Evolutionary conservation across 1,140 invertebrate genomes (phyloP), one percentile per base, ranked within the genome.

Genomic region (Drosophila tsacasi): DNA sequence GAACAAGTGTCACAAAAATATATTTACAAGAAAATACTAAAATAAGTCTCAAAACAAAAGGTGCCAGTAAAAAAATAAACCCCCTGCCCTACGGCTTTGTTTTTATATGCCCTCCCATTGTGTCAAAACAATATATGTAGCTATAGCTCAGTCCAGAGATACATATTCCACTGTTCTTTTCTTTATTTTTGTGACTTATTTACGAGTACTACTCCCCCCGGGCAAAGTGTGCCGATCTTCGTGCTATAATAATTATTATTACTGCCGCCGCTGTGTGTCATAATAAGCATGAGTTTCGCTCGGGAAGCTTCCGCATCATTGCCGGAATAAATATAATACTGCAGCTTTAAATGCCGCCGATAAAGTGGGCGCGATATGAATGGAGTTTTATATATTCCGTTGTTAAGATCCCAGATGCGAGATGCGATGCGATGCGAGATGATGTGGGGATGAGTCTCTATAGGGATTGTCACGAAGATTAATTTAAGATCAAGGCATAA

Each of bases 211-310:
- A 61, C 72, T 55, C 66, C 60, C 60, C 50, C n/a, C 67, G 55
- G 58, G 76, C 63, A 77, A 77, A 76, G 75, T 77, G 75, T 77
- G 75, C 50, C 75, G 75, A 77, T 75, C 61, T 76, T 63, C 39
- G 59, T 44, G 73, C 55, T 67, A 77, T 60, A 77, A 77, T 68
- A 44, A 76, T 76, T 52, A 76, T 76, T 66, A 54, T 77, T 32
- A 58, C 57, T 60, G 44, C 21, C 46, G 27, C 5, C 49, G 23
- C 40, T 67, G 40, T 78, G 76, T 78, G 65, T 69, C 75, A 77
- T 76, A 76, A 68, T 77, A 64, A 61, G 59, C 65, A 71, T 63
- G 65, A 42, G 49, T 66, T 68, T 55, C 55, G 49, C 30, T 25
- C 44, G 49, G 37, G 25, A 77, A 39, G 50, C 74, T 78, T 78